A percentile compares a stretch with the other conserved stretches of the same genome.
Conservation (phyloP, 2,797 vertebrate species). For the Trichosurus vulpecula region DNA sequence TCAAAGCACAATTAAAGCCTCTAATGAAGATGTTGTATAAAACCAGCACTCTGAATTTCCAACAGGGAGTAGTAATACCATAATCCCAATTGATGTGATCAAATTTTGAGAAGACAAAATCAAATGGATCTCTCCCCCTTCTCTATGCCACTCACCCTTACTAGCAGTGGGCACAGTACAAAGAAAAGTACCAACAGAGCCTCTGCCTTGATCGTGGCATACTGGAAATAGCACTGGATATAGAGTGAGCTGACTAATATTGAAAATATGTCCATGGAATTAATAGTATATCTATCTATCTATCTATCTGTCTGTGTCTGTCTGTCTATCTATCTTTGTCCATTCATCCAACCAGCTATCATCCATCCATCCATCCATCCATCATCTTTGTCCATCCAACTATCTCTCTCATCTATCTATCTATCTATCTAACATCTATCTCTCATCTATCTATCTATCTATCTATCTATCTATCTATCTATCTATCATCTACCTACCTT, state of each 20-base stretch:
- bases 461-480: not conserved
- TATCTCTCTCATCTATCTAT: too few species aligned
- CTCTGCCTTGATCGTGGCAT: not conserved
- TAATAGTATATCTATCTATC: not conserved
- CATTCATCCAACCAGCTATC: too few species aligned
- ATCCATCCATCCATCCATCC: too few species aligned
- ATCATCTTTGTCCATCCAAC: too few species aligned
- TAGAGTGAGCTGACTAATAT: not conserved
- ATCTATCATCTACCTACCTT: not conserved
- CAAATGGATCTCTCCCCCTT: not conserved
- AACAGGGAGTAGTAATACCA: not conserved
- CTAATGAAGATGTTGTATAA: conserved; percentile 13
- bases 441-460: too few species aligned
- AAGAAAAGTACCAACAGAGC: conserved; percentile 1
- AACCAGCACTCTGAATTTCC: not conserved
- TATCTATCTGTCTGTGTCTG: not conserved
- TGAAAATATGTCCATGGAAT: not conserved
- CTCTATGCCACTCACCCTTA: not conserved
- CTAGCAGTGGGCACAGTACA: not conserved
- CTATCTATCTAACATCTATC: too few species aligned
- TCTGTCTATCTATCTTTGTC: too few species aligned
- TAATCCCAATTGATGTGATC: not conserved
- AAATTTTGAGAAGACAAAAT: not conserved
- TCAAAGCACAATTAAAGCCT: conserved; percentile 66
- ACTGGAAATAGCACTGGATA: not conserved